Evolutionary conservation across 2,888 invertebrate species (phyloP).

Genomic region (Sarcophaga variegata): DNA sequence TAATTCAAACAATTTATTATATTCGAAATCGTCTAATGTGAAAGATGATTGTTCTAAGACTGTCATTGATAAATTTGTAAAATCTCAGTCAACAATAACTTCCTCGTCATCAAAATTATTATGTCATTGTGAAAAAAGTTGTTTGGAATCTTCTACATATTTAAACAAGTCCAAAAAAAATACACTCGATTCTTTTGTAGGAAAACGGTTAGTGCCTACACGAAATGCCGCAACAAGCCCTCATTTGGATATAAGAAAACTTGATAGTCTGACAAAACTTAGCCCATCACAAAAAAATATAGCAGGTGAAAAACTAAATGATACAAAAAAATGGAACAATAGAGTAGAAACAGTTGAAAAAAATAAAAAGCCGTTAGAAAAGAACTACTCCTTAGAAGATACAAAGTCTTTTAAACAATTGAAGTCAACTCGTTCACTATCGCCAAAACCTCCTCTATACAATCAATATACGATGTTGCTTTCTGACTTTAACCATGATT

Average conservation of each 20-base stretch:
- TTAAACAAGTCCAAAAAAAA: background rate
- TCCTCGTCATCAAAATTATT: conserved; percentile 59
- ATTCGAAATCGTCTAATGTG: background rate
- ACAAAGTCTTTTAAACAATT: conserved; percentile 75
- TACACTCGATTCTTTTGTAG: conserved; percentile 15
- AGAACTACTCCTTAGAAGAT: conserved; percentile 76
- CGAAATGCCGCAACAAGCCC: conserved; percentile 82
- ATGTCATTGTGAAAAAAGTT: conserved; percentile 65
- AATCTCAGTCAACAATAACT: conserved; percentile 43
- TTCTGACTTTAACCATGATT: conserved; percentile 74
- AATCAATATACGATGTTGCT: conserved; percentile 76
- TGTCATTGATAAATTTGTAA: conserved; percentile 45
- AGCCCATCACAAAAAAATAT: conserved; percentile 30
- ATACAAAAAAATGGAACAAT: background rate
- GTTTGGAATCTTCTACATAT: background rate
- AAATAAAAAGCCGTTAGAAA: conserved; percentile 71
- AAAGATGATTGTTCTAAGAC: conserved; percentile 8
- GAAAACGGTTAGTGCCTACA: conserved; percentile 74
- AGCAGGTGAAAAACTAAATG: background rate
- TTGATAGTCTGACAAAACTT: conserved; percentile 68
- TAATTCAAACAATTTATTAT: conserved; percentile 65
- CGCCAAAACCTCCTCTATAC: conserved; percentile 75
- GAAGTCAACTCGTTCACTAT: conserved; percentile 75
- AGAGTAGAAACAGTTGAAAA: background rate
- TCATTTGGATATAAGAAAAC: conserved; percentile 80